Base-by-base conservation (phyloP, 2,797 vertebrate genomes). In the Alcedo quadribrachys region DNA sequence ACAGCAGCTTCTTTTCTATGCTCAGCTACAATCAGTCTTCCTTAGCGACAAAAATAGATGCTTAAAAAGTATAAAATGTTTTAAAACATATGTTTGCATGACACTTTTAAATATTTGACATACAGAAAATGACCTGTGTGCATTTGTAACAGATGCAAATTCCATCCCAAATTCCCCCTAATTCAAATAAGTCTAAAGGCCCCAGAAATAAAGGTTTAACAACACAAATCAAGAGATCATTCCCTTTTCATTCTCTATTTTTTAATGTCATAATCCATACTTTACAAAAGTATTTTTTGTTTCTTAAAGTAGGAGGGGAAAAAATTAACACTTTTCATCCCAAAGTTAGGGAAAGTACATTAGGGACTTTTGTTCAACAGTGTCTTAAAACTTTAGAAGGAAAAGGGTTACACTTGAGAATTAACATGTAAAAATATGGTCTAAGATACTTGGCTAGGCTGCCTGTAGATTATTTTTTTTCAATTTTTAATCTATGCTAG, bases 1-100 rank as follows among this genome's bases (percentile, higher is more conserved):
- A 94, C 65, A 96, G 93, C 91, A 94, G 95, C 54, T 83, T 94
- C 92, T 96, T 95, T 97, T 96, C 95, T 93, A 82, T 92, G 78
- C 89, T 97, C 87, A 94, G 79, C 82, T 97, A 85, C 61, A 97
- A 93, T 95, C 90, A 96, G 90, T 69, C 89, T 91, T 96, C 75
- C 92, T 96, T 94, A 94, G 88, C 88, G 95, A 96, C 62, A 94
- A 82, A 94, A 95, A 82, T 5, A 81, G 16, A 77, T 74, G 65
- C 91, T 94, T 70, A 95, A 81, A 90, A 91, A 90, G 45, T 57
- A 90, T 58, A 87, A 93, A 46, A 55, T 75, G 19, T 22, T 40
- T 30, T 35, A 95, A 96, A 96, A 85, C 15, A 87, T 92, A 92
- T 46, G 48, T 93, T 92, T 95, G 85, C 74, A 90, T 17, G 65